Evolutionary conservation across 2,888 invertebrate species (phyloP).

Genomic region (Hypomecis punctinalis): DNA sequence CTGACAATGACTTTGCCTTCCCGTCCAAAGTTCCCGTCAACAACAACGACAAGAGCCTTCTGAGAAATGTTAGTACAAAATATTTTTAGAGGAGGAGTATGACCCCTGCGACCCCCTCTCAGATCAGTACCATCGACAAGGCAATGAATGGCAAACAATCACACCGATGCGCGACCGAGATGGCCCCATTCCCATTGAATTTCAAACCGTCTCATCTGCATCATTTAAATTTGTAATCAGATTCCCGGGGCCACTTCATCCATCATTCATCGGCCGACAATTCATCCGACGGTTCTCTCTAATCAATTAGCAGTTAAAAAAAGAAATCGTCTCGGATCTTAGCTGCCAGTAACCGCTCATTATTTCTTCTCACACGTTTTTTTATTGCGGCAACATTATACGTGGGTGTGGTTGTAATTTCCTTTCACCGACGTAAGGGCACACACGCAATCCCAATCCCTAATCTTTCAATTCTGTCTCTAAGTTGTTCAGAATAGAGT

Average conservation of each 20-base stretch:
- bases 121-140: background rate
- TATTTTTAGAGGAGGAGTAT: no score
- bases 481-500: slow-evolving; percentile 36
- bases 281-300: slow-evolving; percentile 63
- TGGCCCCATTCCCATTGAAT: slow-evolving; percentile 68
- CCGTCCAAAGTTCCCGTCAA: no score
- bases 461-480: slow-evolving; percentile 51
- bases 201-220: slow-evolving; percentile 73
- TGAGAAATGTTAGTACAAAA: no score
- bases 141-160: slow-evolving; percentile 35
- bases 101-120: no score
- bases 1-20: no score
- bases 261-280: slow-evolving; percentile 71
- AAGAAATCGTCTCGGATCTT: slow-evolving; percentile 71
- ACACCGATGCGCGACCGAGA: slow-evolving; percentile 60
- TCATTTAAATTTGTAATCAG: slow-evolving; percentile 79
- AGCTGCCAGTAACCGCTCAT: slow-evolving; percentile 84
- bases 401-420: slow-evolving; percentile 86
- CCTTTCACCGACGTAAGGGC: slow-evolving; percentile 85
- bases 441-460: slow-evolving; percentile 76
- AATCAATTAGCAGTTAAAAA: slow-evolving; percentile 80
- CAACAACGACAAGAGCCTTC: no score
- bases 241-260: slow-evolving; percentile 71
- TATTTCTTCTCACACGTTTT: slow-evolving; percentile 84
- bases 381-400: slow-evolving; percentile 84